Base-by-base conservation (phyloP, 1,140 invertebrate genomes). In the Drosophila pachea region DNA sequence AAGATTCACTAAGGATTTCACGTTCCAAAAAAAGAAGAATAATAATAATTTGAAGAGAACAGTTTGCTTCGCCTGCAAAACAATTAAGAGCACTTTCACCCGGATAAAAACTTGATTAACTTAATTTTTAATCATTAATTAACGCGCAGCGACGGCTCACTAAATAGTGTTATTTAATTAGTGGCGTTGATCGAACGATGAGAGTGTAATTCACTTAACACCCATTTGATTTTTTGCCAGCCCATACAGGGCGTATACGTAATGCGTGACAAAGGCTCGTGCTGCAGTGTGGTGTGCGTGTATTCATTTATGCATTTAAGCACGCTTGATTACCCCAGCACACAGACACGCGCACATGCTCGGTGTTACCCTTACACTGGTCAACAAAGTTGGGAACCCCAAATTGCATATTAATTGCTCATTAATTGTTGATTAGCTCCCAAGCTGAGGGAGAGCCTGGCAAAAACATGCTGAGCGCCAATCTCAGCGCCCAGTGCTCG, bases 401-500 rank as follows among this genome's bases (percentile, higher is more conserved):
- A 86, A 75, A 86, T 86, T 86, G 81, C 81, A 86, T 86, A 86
- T 86, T 86, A 86, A 86, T 86, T 86, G 81, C 76, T 86, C 81
- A 86, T 86, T 86, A 86, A 86, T 86, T 86, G 81, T 77, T 86
- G 81, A 86, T 86, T 86, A 86, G 81, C 76, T 53, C 69, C 76
- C 70, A 73, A 86, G 76, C 72, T 60, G 69, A 14, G 45, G 9
- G 65, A 32, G 45, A n/a, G 42, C 4, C n/a, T 32, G 14, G 52
- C 42, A 49, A 43, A 54, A 47, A 52, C 60, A 65, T 40, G 76
- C 33, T 7, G 50, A 62, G 36, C 40, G 54, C 45, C 56, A 69
- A 73, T 60, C 69, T 63, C 69, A 35, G 36, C 59, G n/a, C 52
- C 38, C 36, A 42, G 38, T n/a, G 48, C 9, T 22, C n/a, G n/a